These are phyloP conservation scores for Lucilia sericata DNA, from an alignment of 1,140 invertebrate species.

Conservation along the genomic window DNA sequence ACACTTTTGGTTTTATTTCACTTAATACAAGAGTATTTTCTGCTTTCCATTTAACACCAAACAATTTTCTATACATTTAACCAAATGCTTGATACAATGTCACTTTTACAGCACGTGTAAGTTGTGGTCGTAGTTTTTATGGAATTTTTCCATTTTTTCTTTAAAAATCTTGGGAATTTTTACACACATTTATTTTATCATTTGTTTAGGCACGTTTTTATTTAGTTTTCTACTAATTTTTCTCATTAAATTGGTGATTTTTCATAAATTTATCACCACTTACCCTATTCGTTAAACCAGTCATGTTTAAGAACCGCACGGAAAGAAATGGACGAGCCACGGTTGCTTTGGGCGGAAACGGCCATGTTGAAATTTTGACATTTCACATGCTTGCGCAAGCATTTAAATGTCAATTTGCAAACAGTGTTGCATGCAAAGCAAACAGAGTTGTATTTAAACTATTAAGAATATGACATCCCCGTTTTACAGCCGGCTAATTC, in stretches of 20 bases:
- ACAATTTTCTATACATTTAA: background rate
- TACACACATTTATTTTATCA: background rate
- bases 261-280: conserved; percentile 55
- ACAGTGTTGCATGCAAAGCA: background rate
- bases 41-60: no score
- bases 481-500: background rate
- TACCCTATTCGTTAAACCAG: conserved; percentile 76
- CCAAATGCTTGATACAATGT: conserved; percentile 10
- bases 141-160: background rate
- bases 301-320: conserved; percentile 76
- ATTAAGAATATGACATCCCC: background rate
- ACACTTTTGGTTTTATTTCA: background rate
- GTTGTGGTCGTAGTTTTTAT: background rate
- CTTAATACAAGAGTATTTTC: no score
- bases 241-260: conserved; percentile 40
- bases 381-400: background rate
- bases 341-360: conserved; percentile 46
- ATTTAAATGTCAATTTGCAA: conserved; percentile 30
- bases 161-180: conserved; percentile 2
- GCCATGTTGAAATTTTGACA: conserved; percentile 42
- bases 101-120: conserved; percentile 44
- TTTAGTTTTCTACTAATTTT: background rate
- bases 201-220: conserved; percentile 28
- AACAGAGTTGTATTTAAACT: background rate
- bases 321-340: conserved; percentile 69